Evolutionary conservation across 2,113 vertebrate genomes (phyloP).

Genomic region (Canis aureus): DNA sequence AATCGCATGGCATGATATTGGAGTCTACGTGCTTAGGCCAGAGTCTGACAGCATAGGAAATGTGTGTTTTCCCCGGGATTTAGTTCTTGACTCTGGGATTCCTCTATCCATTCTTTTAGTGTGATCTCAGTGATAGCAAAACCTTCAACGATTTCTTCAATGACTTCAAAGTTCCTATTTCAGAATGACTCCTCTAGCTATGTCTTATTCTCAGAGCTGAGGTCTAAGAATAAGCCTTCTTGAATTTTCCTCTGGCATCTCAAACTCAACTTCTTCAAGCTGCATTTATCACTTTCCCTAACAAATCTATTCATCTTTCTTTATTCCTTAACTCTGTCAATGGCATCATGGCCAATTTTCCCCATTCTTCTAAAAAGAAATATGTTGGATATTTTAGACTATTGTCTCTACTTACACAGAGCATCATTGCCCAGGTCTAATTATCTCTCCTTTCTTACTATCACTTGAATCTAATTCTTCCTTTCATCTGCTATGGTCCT

Average conservation of each 20-base stretch:
- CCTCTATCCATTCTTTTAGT: not conserved
- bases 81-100: not conserved
- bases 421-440: not conserved
- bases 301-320: not conserved
- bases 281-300: not conserved
- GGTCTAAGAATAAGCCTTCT: not conserved
- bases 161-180: not conserved
- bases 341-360: not conserved
- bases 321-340: not conserved
- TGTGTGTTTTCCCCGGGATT: not conserved
- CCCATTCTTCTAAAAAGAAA: not conserved
- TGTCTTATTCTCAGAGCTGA: not conserved
- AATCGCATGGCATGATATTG: not conserved
- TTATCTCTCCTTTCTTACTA: not conserved
- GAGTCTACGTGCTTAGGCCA: not conserved
- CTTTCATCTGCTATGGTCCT: not conserved
- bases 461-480: not conserved
- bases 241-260: not conserved
- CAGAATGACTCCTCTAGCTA: not conserved
- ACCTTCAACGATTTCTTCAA: not conserved
- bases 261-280: not conserved
- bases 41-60: constrained; percentile 1
- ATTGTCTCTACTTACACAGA: not conserved
- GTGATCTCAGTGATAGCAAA: not conserved
- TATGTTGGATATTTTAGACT: not conserved